Base-by-base conservation (phyloP, 1,140 invertebrate species). In the Atta texana region DNA sequence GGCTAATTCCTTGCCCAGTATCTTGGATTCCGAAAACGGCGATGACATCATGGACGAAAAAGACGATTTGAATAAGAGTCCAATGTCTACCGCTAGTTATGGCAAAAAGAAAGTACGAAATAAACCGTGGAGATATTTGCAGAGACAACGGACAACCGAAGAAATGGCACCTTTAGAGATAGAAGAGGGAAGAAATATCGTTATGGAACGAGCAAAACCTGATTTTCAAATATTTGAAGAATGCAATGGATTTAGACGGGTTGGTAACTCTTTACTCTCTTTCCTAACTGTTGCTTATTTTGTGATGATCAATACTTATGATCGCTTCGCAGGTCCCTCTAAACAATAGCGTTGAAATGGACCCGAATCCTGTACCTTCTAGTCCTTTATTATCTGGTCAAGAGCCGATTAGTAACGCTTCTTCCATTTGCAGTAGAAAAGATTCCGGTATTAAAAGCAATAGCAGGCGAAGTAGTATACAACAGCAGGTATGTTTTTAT, bases 371-470 rank as follows among this genome's bases (percentile, higher is more conserved):
- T 86, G 85, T 94, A 92, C 93, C 94, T 91, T 94, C 94, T 90
- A 95, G 94, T 94, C 94, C 94, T 82, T 88, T 95, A 84, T 92
- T 95, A 74, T 88, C 93, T 86, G 92, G 93, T 75, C 96, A 97
- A 71, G 97, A 97, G 92, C 95, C 96, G 87, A 94, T 97, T 76
- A 97, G 97, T 94, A 96, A 97, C 68, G 97, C 97, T 87, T 96
- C 97, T 1, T 97, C 97, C 10, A 96, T 97, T 59, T 97, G 97
- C 90, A 98, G 97, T 89, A 96, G 98, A 81, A 98, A 98, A 95
- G 98, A 98, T 94, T 98, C 98, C 0, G 98, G 98, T 5, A 98
- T 98, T 82, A 96, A 97, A 86, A 98, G 98, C 92, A 98, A 97
- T 64, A 98, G 97, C 89, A 95, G 97, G 1, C 95, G 97, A 81